Base-by-base conservation (phyloP, 2,113 vertebrate genomes). In the Gambusia affinis region DNA sequence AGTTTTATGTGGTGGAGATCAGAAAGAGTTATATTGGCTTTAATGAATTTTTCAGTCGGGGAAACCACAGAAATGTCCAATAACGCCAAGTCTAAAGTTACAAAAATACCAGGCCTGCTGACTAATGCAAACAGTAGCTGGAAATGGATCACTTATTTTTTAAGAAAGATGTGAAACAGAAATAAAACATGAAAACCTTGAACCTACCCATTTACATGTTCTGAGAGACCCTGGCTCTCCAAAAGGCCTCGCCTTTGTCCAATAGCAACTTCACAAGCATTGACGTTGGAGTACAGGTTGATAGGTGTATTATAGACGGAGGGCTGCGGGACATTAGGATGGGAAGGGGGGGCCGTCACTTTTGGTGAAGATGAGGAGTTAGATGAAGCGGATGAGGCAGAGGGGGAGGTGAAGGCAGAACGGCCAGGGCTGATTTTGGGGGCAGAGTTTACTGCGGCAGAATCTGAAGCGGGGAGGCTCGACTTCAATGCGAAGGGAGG, bases 131-230 rank as follows among this genome's bases (percentile, higher is more conserved):
- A 47, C 44, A 47, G 57, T 69, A 57, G 22, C 51, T 57, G 24
- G 8, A 57, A n/a, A 57, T 24, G 7, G 24, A 57, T 57, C 51
- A 17, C 4, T 22, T 14, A 12, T 64, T 51, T 2, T 27, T 64
- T 39, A 57, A 24, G 28, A 24, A 15, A 76, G 37, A 31, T 39
- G 31, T 42, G 6, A 51, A 29, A 39, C 60, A 63, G 60, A 80
- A 67, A 27, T 17, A 47, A n/a, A 57, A 57, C 51, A 57, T 57
- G 19, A 57, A 57, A 57, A 57, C 51, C 39, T 14, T 61, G n/a
- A 47, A 98, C 98, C 92, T 97, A 99, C 97, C 97, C 97, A 89
- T 99, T 99, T 86, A 95, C 93, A 80, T 95, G 94, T 82, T 96
- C 96, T 82, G 82, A 93, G 73, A 95, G 94, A 74, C 94, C 96